Evolutionary conservation across 2,113 vertebrate species (phyloP).

Genomic region (Vidua chalybeata): DNA sequence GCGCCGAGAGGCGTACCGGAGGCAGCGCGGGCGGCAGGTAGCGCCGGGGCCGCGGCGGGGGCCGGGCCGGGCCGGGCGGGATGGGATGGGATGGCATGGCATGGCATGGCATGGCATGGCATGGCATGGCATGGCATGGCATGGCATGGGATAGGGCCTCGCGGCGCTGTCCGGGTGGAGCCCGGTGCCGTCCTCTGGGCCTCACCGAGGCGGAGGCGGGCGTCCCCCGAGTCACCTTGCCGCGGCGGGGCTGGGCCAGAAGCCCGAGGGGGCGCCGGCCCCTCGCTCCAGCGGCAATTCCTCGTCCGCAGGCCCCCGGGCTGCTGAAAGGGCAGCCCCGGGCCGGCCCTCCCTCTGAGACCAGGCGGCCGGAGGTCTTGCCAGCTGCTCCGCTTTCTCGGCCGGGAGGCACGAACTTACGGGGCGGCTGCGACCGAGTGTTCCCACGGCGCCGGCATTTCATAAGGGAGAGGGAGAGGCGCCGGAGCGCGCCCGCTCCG

Average conservation of each 20-base stretch:
- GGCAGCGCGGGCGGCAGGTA: neutral
- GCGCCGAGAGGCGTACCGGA: neutral
- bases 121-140: too few relatives aligned
- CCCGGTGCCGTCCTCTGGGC: neutral
- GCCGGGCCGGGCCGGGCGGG: neutral
- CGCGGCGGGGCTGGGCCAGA: neutral
- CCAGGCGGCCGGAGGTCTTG: too few relatives aligned
- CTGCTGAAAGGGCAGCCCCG: neutral
- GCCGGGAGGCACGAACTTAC: neutral
- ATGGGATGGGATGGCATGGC: too few relatives aligned
- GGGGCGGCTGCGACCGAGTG: neutral
- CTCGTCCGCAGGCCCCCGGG: too few relatives aligned
- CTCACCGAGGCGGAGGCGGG: neutral
- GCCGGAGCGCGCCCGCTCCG: neutral
- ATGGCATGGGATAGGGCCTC: neutral
- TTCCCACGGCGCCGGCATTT: neutral
- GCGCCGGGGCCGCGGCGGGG: neutral
- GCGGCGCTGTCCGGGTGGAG: neutral
- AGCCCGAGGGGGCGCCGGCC: neutral
- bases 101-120: too few relatives aligned
- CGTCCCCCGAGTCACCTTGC: neutral
- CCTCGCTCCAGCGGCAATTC: neutral
- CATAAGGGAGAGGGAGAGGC: too few relatives aligned
- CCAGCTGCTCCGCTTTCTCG: neutral
- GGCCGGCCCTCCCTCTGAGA: too few relatives aligned